phyloP scores from a whole-genome alignment of 1,140 invertebrate species.

The Euura saliciscinereae region DNA sequence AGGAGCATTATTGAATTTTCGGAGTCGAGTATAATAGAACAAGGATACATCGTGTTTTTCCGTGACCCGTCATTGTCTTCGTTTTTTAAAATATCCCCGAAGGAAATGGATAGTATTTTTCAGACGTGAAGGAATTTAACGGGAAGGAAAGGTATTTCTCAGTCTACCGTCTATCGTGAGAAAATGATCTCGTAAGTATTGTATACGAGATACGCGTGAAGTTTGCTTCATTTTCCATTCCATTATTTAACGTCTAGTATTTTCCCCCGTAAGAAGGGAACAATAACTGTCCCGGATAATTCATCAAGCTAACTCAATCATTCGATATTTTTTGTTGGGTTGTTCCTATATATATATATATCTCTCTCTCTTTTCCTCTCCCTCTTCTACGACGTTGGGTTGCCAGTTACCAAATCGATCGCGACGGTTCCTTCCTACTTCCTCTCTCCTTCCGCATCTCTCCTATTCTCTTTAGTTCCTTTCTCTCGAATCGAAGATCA shows the following conservation, averaged over 20 bases:
- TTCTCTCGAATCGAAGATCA: background rate
- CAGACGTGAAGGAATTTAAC: background rate
- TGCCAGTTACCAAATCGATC: slow-evolving; percentile 2
- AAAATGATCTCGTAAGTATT: background rate
- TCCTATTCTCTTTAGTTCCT: background rate
- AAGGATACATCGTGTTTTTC: no score
- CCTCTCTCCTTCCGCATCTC: background rate
- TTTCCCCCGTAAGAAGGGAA: background rate
- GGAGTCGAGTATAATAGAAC: no score
- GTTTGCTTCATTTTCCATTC: background rate
- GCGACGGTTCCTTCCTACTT: background rate
- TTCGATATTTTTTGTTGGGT: background rate
- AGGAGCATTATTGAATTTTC: no score
- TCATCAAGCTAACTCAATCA: slow-evolving; percentile 7
- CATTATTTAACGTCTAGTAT: background rate
- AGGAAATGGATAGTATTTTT: background rate
- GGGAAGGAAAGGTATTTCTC: background rate
- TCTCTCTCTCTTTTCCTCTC: background rate
- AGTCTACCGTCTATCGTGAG: background rate
- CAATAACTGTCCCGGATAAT: background rate
- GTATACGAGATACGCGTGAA: background rate
- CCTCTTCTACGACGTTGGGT: background rate
- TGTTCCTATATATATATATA: background rate
- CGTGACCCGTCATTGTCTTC: no score
- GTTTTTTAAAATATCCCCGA: no score